Base-by-base conservation (phyloP, 2,113 vertebrate genomes). In the Riparia riparia region DNA sequence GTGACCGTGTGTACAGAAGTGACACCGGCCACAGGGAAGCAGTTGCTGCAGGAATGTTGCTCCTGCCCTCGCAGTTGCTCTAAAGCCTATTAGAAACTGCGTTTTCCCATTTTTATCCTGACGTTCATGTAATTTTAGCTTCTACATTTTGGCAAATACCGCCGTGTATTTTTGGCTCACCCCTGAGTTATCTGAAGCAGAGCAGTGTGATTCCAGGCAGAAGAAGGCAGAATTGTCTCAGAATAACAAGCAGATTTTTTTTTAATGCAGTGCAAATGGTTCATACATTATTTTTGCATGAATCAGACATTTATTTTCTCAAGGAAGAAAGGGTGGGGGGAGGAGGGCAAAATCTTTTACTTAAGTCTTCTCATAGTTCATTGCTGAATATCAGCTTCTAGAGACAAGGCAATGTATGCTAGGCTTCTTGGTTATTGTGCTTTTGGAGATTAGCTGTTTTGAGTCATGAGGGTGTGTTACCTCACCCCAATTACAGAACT, bases 211-310 rank as follows among this genome's bases (percentile, higher is more conserved):
- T 83, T 97, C 65, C 93, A 95, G 84, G 86, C 81, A 96, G 69
- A 87, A 96, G 91, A 97, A 95, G 66, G 93, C 85, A 95, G 85
- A 94, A 95, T 84, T 88, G 95, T 96, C 82, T 95, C 90, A 86
- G 90, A 96, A 95, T 90, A 96, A 97, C 90, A 95, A 95, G 95
- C 90, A 96, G 79, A 78, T 77, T 95, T 91, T 94, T 91, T 94
- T 84, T 73, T 89, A 95, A 90, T 79, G 71, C 61, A 83, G 69
- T 79, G 57, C 89, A 90, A 96, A 95, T 88, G 53, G 91, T 91
- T 96, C 92, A 50, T 95, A 83, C 86, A 58, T 94, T 95, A 95
- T 93, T 94, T 96, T 96, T 96, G 93, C 86, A 94, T 96, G 94
- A 96, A 94, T 96, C 93, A 96, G 88, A 83, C 86, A 81, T 94